Evolutionary conservation across 2,888 invertebrate genomes (phyloP), one percentile per base, ranked within the genome.

Genomic region (Rhagonycha lutea): DNA sequence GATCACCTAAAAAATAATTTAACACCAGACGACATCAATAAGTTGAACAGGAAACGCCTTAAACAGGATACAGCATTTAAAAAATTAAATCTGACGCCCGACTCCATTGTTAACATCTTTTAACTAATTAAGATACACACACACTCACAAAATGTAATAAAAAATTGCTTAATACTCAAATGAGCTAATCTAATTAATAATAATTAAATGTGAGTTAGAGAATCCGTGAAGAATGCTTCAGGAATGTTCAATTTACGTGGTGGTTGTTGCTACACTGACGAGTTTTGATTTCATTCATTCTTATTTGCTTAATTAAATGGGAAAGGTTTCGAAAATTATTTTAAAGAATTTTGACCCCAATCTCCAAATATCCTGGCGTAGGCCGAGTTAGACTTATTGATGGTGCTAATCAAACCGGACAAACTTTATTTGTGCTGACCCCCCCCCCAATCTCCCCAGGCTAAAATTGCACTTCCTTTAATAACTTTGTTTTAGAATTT

Each of bases 41-140:
- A 70, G 68, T 74, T 74, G 71, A 72, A 74, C 79, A 83, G 84
- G 83, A 83, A 84, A 79, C 79, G 78, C 47, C 69, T 72, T 78
- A 83, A 85, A 84, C 83, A 85, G 85, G 85, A 85, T 83, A 83
- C 74, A 77, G 76, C 78, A 80, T 83, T 78, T 79, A 79, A 78
- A 78, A 79, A 78, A 77, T 79, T 79, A 78, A 79, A 79, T 79
- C 79, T 75, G 78, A 78, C 73, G 78, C 73, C 75, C 61, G 75
- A 68, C 74, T 70, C 61, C 60, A 69, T 68, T 73, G 61, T 73
- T 73, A 32, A 14, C n/a, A 28, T 68, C 32, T 68, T 32, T 29
- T 32, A 28, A 32, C 14, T 68, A 68, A 28, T 32, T 68, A 29
- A 68, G 47, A 47, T n/a, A 14, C 68, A 14, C 68, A 68, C 63